Conservation (phyloP, 2,888 invertebrate genomes). For the Holacanthella duospinosa region DNA sequence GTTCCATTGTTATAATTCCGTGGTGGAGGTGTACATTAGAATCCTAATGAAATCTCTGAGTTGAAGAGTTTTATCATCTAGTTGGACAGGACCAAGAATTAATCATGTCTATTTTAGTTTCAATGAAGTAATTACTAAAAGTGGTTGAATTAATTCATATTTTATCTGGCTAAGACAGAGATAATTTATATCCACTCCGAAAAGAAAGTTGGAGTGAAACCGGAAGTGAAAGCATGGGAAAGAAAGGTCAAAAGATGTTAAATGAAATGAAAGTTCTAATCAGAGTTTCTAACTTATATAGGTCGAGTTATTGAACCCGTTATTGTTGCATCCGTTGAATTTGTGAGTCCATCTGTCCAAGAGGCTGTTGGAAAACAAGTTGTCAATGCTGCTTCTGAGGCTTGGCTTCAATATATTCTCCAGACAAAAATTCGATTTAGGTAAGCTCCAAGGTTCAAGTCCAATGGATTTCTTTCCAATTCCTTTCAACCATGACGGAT, state of each 20-base stretch:
- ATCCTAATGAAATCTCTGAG: too few relatives aligned
- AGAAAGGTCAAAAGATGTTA: too few relatives aligned
- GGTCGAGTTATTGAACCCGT: constrained; percentile 67
- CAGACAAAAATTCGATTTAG: constrained; percentile 69
- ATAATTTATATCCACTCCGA: background rate
- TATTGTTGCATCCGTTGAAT: constrained; percentile 57
- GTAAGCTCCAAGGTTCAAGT: too few relatives aligned
- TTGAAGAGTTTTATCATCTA: too few relatives aligned
- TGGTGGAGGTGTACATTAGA: too few relatives aligned
- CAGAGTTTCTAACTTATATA: constrained; percentile 39
- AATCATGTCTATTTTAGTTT: too few relatives aligned
- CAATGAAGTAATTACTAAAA: too few relatives aligned
- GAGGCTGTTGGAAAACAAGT: constrained; percentile 63
- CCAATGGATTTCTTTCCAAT: background rate
- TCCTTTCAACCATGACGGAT: background rate
- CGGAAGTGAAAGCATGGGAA: background rate
- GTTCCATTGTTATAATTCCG: too few relatives aligned
- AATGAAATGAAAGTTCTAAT: background rate
- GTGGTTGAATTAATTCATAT: too few relatives aligned
- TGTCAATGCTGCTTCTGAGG: constrained; percentile 69
- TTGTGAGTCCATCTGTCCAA: constrained; percentile 43
- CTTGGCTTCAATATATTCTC: constrained; percentile 79
- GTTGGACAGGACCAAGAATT: too few relatives aligned
- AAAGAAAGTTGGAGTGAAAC: background rate
- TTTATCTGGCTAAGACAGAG: too few relatives aligned